These are phyloP conservation scores for Chlorodrepanis virens DNA, from an alignment of 2,113 vertebrate genomes.

Conservation along the genomic window DNA sequence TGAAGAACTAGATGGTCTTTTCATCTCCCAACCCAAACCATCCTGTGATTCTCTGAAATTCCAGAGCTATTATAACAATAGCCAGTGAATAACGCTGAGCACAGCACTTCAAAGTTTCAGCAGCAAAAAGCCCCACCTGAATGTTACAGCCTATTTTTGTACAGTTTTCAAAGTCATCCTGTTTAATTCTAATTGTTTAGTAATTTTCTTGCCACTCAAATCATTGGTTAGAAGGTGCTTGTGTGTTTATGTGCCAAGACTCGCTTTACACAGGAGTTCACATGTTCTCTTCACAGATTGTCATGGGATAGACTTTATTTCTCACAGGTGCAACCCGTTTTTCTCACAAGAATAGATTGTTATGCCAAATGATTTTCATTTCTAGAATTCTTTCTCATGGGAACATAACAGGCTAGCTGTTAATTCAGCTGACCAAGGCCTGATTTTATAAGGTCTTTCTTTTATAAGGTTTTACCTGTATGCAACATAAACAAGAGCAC, in stretches of 20 bases:
- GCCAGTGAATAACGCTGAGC: not conserved
- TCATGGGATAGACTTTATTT: not conserved
- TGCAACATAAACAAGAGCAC: not conserved
- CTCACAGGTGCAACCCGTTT: not conserved
- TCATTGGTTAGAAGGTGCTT: not conserved
- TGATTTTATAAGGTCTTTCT: not conserved
- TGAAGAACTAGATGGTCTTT: not conserved
- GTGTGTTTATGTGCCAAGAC: not conserved
- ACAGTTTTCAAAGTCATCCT: not conserved
- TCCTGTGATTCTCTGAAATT: not conserved
- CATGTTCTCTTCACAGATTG: not conserved
- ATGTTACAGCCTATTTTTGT: not conserved
- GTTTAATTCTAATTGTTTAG: not conserved
- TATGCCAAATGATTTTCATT: not conserved
- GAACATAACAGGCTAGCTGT: not conserved
- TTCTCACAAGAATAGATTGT: not conserved
- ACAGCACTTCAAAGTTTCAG: not conserved
- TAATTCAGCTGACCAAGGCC: not conserved
- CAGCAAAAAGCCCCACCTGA: not conserved
- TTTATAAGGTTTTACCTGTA: not conserved
- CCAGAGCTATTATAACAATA: not conserved
- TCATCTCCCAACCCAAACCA: not conserved
- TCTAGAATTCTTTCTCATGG: not conserved
- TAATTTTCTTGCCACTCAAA: not conserved
- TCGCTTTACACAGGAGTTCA: not conserved